A percentile compares a stretch with the other conserved stretches of the same genome.
Evolutionary conservation across 1,140 invertebrate species (phyloP).

Genomic region (Linepithema humile): DNA sequence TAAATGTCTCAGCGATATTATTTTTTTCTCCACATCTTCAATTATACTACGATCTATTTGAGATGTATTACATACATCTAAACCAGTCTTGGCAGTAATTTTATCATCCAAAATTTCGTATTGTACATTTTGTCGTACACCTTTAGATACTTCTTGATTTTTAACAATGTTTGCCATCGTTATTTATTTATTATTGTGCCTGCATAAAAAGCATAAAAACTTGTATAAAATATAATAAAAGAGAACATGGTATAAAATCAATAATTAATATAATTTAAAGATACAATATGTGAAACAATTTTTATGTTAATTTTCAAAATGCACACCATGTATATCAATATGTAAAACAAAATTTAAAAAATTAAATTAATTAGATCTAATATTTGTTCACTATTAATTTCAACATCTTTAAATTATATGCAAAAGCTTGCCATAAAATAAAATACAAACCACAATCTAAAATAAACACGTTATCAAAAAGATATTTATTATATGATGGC

Average conservation of each 20-base stretch:
- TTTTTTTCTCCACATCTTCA: constrained; percentile 76
- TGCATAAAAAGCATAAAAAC: not conserved
- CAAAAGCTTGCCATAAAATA: not conserved
- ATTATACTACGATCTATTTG: constrained; percentile 10
- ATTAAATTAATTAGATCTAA: too few species aligned
- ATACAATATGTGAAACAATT: too few species aligned
- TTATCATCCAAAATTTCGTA: not conserved
- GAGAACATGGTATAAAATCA: too few species aligned
- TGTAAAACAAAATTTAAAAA: too few species aligned
- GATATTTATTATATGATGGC: not conserved
- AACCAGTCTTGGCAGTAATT: constrained; percentile 15
- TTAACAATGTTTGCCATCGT: constrained; percentile 54
- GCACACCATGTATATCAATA: too few species aligned
- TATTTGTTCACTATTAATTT: not conserved
- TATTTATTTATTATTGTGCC: not conserved
- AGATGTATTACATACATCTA: constrained; percentile 45
- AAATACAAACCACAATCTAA: not conserved
- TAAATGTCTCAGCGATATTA: constrained; percentile 78
- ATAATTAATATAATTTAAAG: not conserved
- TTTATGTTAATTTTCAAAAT: too few species aligned
- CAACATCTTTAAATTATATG: not conserved
- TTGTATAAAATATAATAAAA: not conserved
- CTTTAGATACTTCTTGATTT: constrained; percentile 19
- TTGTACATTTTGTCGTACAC: constrained; percentile 2
- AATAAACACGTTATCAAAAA: not conserved